Evolutionary conservation across 2,888 invertebrate genomes (phyloP).

Genomic region (Himalopsyche tibetana): DNA sequence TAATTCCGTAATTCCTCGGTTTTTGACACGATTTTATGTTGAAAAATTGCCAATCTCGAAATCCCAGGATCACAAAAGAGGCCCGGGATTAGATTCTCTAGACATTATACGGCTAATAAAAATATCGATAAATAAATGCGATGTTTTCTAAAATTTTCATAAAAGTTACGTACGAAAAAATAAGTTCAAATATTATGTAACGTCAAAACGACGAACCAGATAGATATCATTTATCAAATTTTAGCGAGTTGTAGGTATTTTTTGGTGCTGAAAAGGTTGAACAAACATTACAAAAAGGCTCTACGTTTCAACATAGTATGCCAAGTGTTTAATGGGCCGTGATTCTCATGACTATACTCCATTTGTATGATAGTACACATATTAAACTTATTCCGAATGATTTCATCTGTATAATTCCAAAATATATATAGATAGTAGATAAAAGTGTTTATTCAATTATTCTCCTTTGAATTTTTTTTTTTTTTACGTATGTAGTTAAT

Average conservation of each 20-base stretch:
- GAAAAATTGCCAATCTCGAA: too few relatives aligned
- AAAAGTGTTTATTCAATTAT: too few relatives aligned
- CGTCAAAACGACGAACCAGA: neutral
- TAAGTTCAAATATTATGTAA: neutral
- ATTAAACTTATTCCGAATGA: neutral
- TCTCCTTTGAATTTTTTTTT: too few relatives aligned
- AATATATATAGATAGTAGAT: neutral
- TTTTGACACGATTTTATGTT: too few relatives aligned
- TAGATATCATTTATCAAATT: neutral
- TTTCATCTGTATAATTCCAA: neutral
- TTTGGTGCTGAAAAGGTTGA: slow-evolving; percentile 23
- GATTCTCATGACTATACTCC: neutral
- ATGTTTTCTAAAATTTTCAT: too few relatives aligned
- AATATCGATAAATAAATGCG: too few relatives aligned
- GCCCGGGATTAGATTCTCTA: too few relatives aligned
- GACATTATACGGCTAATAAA: too few relatives aligned
- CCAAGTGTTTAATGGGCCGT: slow-evolving; percentile 14
- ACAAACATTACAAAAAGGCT: slow-evolving; percentile 20
- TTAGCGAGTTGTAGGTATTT: neutral
- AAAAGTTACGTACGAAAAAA: too few relatives aligned
- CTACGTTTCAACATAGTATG: neutral
- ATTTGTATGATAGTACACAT: neutral
- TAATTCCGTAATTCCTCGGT: too few relatives aligned
- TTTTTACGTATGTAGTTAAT: too few relatives aligned
- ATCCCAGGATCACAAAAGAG: too few relatives aligned